Conservation (phyloP, 2,797 vertebrate species). For the Pipistrellus pipistrellus region DNA sequence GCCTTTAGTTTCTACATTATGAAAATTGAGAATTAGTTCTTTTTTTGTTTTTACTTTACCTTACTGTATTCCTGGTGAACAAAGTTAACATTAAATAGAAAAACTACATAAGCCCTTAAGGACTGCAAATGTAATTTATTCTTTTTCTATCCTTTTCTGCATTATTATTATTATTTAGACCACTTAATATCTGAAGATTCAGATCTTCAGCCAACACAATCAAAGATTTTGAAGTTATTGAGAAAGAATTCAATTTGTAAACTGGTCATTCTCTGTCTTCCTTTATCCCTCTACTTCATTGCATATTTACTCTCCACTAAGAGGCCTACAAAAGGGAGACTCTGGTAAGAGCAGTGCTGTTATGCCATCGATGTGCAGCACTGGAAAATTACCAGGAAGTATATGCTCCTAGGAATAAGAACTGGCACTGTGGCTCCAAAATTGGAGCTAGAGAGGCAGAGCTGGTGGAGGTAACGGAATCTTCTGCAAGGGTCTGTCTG, state of each 20-base stretch:
- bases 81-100: neutral
- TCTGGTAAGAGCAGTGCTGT: neutral
- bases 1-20: neutral
- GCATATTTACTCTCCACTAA: neutral
- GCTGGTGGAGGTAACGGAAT: neutral
- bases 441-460: neutral
- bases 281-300: neutral
- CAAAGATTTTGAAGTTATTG: neutral
- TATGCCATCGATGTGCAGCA: neutral
- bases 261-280: neutral
- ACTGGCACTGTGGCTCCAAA: neutral
- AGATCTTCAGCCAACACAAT: neutral
- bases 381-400: neutral
- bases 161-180: neutral
- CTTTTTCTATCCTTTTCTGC: neutral
- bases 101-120: neutral
- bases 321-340: neutral
- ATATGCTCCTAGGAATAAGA: neutral
- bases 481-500: neutral
- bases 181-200: neutral
- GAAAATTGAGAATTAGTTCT: neutral
- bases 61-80: neutral
- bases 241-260: neutral
- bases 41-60: neutral
- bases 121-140: neutral